These are phyloP conservation scores for Myotis daubentonii DNA, from an alignment of 2,797 vertebrate species.

Conservation along the genomic window DNA sequence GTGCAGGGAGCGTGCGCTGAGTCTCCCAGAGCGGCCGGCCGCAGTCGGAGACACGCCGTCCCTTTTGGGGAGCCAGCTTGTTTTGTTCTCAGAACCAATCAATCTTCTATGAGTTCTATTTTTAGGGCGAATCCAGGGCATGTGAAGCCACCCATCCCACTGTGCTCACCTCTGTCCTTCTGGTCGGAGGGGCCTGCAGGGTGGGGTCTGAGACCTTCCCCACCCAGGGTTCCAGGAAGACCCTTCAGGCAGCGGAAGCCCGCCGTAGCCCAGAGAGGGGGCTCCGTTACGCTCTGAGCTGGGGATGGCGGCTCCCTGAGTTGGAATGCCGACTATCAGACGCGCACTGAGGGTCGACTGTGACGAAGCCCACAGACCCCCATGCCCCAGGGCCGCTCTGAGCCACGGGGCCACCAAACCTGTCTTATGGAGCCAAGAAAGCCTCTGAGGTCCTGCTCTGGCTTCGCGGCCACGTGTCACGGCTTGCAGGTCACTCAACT, in stretches of 20 bases:
- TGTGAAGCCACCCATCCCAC: rapidly evolving
- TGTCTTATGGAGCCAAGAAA: not conserved
- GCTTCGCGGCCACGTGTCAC: not conserved
- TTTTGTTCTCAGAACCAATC: not conserved
- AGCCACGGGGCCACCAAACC: not conserved
- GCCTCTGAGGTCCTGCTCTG: not conserved
- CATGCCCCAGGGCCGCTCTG: not conserved
- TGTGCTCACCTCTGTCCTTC: not conserved
- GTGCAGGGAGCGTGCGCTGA: rapidly evolving
- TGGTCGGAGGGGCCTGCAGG: rapidly evolving
- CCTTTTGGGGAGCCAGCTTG: slow-evolving; percentile 8
- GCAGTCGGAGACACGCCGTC: not conserved
- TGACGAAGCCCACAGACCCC: not conserved
- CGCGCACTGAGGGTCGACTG: not conserved
- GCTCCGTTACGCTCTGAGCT: not conserved
- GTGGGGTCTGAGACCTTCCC: not conserved
- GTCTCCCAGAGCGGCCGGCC: not conserved
- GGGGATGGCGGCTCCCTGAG: rapidly evolving
- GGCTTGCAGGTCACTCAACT: not conserved
- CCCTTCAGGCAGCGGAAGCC: not conserved
- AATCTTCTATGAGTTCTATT: not conserved
- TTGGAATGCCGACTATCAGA: not conserved
- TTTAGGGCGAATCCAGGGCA: not conserved
- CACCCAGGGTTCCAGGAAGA: not conserved
- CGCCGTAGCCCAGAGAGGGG: too few species aligned